Conservation (phyloP, 1,140 invertebrate species). For the Brachionus rotundiformis region DNA sequence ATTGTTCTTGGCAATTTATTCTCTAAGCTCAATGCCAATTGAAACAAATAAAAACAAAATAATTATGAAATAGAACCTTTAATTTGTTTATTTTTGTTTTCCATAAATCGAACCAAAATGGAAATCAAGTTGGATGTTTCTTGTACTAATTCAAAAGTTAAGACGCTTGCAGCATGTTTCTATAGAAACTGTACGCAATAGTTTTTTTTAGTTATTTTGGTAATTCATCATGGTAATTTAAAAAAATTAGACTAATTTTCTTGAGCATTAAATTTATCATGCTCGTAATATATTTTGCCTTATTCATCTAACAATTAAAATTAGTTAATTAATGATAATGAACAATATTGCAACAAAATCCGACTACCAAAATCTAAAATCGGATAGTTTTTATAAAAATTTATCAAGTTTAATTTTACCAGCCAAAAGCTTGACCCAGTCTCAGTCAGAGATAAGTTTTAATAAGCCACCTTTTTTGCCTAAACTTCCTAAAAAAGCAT, state of each 20-base stretch:
- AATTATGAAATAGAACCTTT: neutral
- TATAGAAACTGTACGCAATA: slow-evolving; percentile 43
- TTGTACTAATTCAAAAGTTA: slow-evolving; percentile 39
- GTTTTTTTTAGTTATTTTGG: neutral
- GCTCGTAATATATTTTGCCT: slow-evolving; percentile 6
- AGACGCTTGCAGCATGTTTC: slow-evolving; percentile 48
- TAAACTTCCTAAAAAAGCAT: slow-evolving; percentile 32
- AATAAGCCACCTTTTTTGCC: slow-evolving; percentile 43
- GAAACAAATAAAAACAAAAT: neutral
- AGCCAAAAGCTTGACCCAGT: neutral
- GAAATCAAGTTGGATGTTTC: slow-evolving; percentile 33
- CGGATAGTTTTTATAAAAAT: slow-evolving; percentile 24
- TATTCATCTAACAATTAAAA: slow-evolving; percentile 6
- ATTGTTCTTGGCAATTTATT: neutral
- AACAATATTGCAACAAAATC: neutral
- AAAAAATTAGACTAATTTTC: slow-evolving; percentile 22
- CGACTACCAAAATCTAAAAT: neutral
- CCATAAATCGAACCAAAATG: neutral
- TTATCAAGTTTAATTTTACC: neutral
- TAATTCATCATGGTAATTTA: slow-evolving; percentile 1
- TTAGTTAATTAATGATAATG: neutral
- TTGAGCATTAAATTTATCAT: slow-evolving; percentile 20
- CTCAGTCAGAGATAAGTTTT: slow-evolving; percentile 7
- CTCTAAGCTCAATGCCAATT: neutral
- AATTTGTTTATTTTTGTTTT: slow-evolving; percentile 45